Evolutionary conservation across 2,888 invertebrate genomes (phyloP).

Genomic region (Troides oblongomaculatus): DNA sequence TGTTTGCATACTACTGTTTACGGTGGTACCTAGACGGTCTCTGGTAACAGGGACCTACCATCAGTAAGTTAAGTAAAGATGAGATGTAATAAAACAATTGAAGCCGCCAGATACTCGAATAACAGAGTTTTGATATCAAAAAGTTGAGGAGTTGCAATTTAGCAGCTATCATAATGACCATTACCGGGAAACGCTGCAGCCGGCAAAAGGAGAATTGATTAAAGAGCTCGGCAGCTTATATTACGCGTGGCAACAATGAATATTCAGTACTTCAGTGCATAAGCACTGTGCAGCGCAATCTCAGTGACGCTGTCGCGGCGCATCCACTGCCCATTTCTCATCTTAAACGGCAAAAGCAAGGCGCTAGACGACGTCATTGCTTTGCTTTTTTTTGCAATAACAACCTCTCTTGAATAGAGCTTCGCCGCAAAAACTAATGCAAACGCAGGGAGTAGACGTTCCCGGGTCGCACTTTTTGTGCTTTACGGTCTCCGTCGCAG

Average conservation of each 20-base stretch:
- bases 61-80: too few relatives aligned
- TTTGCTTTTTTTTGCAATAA: conserved; percentile 41
- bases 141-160: conserved; percentile 29
- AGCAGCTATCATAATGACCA: conserved; percentile 39
- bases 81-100: not conserved
- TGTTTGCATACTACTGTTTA: too few relatives aligned
- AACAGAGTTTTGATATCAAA: conserved; percentile 14
- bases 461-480: conserved; percentile 18
- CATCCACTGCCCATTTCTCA: conserved; percentile 72
- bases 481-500: conserved; percentile 19
- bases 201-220: conserved; percentile 62
- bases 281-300: conserved; percentile 69
- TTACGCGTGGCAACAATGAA: conserved; percentile 60
- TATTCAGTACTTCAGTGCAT: conserved; percentile 71
- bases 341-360: conserved; percentile 66
- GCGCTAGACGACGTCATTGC: conserved; percentile 41
- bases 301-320: conserved; percentile 61
- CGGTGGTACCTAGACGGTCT: too few relatives aligned
- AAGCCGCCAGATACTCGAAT: not conserved
- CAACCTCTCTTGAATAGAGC: conserved; percentile 18
- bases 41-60: too few relatives aligned
- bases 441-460: conserved; percentile 14
- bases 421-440: conserved; percentile 11
- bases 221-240: conserved; percentile 55
- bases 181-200: conserved; percentile 44